Conservation (phyloP, 2,888 invertebrate genomes). For the Ectemnius lituratus region DNA sequence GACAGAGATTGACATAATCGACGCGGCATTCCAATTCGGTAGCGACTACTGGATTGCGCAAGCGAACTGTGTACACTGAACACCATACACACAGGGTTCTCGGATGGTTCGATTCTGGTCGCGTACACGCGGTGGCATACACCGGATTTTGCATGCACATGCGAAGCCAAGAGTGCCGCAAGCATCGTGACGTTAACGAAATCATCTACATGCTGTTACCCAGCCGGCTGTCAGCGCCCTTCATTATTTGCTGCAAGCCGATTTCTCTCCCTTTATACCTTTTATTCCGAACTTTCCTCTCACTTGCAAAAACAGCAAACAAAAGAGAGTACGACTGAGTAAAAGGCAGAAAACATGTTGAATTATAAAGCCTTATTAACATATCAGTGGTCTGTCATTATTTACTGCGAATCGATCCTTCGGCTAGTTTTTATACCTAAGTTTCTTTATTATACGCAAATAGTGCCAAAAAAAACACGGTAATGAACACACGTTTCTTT, state of each 20-base stretch:
- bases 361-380: too few species aligned
- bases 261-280: background rate
- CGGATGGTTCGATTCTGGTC: slow-evolving; percentile 31
- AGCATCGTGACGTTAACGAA: slow-evolving; percentile 21
- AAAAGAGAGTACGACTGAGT: too few species aligned
- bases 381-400: background rate
- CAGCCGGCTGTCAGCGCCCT: background rate
- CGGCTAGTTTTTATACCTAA: too few species aligned
- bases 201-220: slow-evolving; percentile 26
- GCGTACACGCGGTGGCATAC: slow-evolving; percentile 17
- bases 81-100: background rate
- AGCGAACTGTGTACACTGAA: slow-evolving; percentile 13
- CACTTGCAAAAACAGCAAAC: too few species aligned
- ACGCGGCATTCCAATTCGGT: slow-evolving; percentile 30
- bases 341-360: too few species aligned
- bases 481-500: too few species aligned
- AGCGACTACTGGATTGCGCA: slow-evolving; percentile 32
- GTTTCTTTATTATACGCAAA: too few species aligned
- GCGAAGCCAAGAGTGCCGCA: slow-evolving; percentile 21
- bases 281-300: too few species aligned
- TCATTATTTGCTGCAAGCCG: background rate
- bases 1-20: slow-evolving; percentile 28
- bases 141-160: slow-evolving; percentile 40
- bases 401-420: background rate
- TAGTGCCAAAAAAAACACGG: too few species aligned